Conservation (phyloP, 2,113 vertebrate genomes). For the Zosterops borbonicus region DNA sequence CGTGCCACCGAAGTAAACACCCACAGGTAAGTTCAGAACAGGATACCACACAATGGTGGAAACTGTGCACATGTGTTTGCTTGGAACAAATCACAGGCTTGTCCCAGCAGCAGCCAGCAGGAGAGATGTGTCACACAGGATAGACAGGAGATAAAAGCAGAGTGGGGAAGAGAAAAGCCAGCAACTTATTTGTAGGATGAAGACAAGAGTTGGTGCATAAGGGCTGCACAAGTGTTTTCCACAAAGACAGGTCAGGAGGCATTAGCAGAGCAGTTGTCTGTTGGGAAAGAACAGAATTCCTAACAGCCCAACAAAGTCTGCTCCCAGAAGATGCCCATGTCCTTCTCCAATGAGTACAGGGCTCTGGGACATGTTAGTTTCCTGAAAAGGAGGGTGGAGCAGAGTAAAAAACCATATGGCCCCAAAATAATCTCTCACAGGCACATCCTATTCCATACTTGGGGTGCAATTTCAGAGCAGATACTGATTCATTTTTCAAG, state of each 20-base stretch:
- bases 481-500: constrained; percentile 24
- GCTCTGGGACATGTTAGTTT: background rate
- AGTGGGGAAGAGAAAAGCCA: constrained; percentile 9
- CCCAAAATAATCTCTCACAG: constrained; percentile 15
- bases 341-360: background rate
- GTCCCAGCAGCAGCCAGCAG: constrained; percentile 22
- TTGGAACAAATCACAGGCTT: background rate
- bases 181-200: constrained; percentile 6
- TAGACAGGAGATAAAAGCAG: background rate
- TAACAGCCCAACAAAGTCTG: background rate
- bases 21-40: constrained; percentile 42
- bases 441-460: background rate
- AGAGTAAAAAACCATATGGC: constrained; percentile 6
- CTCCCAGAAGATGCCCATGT: background rate
- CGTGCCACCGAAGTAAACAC: constrained; percentile 51
- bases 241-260: background rate
- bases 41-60: constrained; percentile 16
- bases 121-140: background rate
- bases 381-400: background rate
- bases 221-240: background rate
- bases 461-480: constrained; percentile 20
- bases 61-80: background rate
- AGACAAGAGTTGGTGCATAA: background rate
- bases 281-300: background rate
- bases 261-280: background rate